Base-by-base conservation (phyloP, 35 echinoderm and acorn worm genomes). In the Ptychodera flava region DNA sequence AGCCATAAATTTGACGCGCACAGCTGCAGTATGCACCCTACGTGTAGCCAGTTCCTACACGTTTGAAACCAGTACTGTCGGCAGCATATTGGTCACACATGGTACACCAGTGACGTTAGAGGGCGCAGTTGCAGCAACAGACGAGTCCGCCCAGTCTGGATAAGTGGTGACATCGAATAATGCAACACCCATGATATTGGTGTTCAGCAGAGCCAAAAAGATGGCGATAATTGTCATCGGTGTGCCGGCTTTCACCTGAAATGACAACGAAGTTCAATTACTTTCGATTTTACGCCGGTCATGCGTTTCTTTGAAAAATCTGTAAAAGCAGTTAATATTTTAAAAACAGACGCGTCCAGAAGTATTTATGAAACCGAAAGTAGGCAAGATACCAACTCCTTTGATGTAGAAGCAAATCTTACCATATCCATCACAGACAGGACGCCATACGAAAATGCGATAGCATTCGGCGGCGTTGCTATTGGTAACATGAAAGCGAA, bases 401-500 rank as follows among this genome's bases (percentile, higher is more conserved):
- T n/a, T n/a, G n/a, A n/a, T n/a, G n/a, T n/a, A n/a, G n/a, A n/a
- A n/a, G n/a, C n/a, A n/a, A 33, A 29, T 84, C 94, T 85, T 88
- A 99, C 96, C 92, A 99, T 99, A 78, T 99, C 93, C 29, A 83
- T 85, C 28, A 99, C 91, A 32, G 81, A 85, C 15, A 99, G 77
- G 31, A 88, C 90, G 30, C 93, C 96, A 79, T 94, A 99, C 30
- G 93, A 87, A 79, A 99, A 99, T 27, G 90, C 96, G 27, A 99
- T 94, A 1, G 96, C 96, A 77, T 99, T 99, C 0, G 96, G 96
- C 22, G 96, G 96, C 2, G 96, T 99, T 15, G 96, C 96, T 22
- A 93, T 92, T 30, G 96, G 96, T 33, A 99, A 45, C 96, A 99
- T 99, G 79, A 94, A 99, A 29, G 96, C 96, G 79, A 94, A 99